Percentiles rank a stretch among this genome's conserved stretches.
These are phyloP conservation scores for Yponomeuta sedellus DNA, from an alignment of 2,888 invertebrate species.

Conservation along the genomic window DNA sequence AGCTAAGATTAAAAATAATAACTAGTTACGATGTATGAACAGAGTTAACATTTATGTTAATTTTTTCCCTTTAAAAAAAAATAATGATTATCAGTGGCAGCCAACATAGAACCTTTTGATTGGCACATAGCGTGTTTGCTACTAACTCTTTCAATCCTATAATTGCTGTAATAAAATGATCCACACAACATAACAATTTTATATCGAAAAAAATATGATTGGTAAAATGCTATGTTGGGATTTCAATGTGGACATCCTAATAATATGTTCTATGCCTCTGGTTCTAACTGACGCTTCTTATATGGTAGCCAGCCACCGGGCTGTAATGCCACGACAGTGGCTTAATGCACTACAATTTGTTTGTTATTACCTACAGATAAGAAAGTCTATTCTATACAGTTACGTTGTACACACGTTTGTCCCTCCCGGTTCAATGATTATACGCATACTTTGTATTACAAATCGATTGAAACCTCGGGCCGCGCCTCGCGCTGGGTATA, in stretches of 20 bases:
- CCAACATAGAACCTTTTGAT: not conserved
- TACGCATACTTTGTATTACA: not conserved
- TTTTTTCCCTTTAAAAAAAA: not conserved
- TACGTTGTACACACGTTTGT: not conserved
- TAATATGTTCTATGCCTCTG: not conserved
- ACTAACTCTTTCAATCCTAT: not conserved
- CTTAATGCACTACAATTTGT: not conserved
- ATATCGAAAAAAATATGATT: not conserved
- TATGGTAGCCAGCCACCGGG: not conserved
- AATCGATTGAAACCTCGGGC: not conserved
- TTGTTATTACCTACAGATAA: not conserved
- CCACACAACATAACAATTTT: not conserved
- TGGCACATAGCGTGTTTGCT: conserved; percentile 1
- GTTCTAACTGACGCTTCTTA: not conserved
- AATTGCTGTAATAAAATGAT: not conserved
- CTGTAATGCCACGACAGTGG: not conserved
- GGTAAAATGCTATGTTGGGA: not conserved
- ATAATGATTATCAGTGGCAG: not conserved
- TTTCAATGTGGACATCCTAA: not conserved
- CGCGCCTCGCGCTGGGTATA: not conserved
- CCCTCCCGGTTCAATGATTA: not conserved
- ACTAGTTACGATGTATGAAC: no score
- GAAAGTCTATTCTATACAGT: not conserved
- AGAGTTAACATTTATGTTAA: no score
- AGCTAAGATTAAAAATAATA: no score